Evolutionary conservation across 2,113 vertebrate species (phyloP).

Genomic region (Cyprinus carpio): DNA sequence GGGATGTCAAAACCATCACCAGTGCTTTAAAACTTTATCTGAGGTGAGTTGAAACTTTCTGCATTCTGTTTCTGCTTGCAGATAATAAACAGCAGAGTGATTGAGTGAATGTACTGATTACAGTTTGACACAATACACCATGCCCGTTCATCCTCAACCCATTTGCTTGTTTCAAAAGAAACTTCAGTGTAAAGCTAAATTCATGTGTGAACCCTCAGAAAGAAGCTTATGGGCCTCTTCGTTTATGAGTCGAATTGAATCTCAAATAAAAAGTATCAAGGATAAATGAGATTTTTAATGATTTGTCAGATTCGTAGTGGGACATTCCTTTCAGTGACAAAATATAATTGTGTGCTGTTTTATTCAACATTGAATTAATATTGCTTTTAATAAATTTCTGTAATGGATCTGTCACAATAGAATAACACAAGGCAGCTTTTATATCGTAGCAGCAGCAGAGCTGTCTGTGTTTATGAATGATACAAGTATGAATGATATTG

Average conservation of each 20-base stretch:
- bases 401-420: neutral
- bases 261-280: neutral
- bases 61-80: neutral
- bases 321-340: neutral
- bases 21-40: constrained; percentile 94
- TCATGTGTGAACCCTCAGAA: neutral
- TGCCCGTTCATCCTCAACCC: neutral
- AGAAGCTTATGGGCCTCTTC: neutral
- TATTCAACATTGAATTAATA: neutral
- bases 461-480: too few relatives aligned
- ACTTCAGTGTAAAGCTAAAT: neutral
- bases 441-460: neutral
- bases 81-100: neutral
- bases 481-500: constrained; percentile 13
- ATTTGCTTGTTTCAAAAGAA: neutral
- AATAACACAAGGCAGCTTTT: neutral
- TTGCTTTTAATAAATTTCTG: neutral
- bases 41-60: constrained; percentile 75
- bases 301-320: neutral
- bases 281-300: neutral
- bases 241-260: neutral
- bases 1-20: constrained; percentile 96
- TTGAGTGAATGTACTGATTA: neutral
- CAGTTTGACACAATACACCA: neutral
- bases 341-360: neutral